Percentiles rank a stretch among this genome's conserved stretches.
Conservation (phyloP, 1,140 invertebrate genomes). For the Drosophila bocki region DNA sequence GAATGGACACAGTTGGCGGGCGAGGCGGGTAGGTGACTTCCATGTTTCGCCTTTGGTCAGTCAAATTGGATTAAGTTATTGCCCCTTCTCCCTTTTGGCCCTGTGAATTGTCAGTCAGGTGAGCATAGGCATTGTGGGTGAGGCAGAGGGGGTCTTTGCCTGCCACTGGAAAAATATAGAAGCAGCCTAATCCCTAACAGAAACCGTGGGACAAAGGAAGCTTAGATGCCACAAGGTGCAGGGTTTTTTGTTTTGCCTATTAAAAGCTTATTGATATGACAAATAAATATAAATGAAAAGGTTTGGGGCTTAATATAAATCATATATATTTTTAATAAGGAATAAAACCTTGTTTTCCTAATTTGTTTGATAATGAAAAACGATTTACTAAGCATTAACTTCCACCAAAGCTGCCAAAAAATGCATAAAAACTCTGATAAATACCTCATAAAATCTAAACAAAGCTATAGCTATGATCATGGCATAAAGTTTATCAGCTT, state of each 20-base stretch:
- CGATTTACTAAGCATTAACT: not conserved
- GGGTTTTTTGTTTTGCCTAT: not conserved
- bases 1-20: conserved; percentile 35
- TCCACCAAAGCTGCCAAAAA: not conserved
- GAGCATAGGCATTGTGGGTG: not conserved
- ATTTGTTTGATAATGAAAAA: not conserved
- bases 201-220: not conserved
- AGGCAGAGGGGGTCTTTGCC: not conserved
- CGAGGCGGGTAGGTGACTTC: conserved; percentile 10
- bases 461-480: not conserved
- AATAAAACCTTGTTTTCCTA: too few species aligned
- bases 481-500: not conserved
- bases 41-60: conserved; percentile 55
- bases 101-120: conserved; percentile 11
- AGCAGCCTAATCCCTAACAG: conserved; percentile 30
- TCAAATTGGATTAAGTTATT: conserved; percentile 83
- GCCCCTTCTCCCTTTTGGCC: conserved; percentile 28
- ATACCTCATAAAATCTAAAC: not conserved
- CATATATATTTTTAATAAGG: too few species aligned
- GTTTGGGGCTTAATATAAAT: not conserved
- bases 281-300: not conserved
- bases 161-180: conserved; percentile 29
- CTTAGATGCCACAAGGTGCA: not conserved
- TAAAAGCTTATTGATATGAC: not conserved
- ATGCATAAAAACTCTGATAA: not conserved